Conservation (phyloP, 2,797 vertebrate species). For the Liparis tanakae region DNA sequence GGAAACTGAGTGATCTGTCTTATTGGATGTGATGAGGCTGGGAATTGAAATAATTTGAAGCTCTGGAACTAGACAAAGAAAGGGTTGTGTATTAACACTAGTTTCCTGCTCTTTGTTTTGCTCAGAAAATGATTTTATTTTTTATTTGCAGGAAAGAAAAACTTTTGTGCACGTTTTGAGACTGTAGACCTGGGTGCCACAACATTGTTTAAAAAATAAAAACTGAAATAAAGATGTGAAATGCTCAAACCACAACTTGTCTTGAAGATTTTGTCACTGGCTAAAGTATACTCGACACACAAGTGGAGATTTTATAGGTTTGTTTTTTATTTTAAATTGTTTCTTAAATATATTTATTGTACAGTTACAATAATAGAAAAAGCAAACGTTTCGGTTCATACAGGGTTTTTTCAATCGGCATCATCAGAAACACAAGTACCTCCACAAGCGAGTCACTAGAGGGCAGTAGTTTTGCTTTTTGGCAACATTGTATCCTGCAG, state of each 20-base stretch:
- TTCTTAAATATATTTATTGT: constrained; percentile 84
- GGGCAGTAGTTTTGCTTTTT: constrained; percentile 81
- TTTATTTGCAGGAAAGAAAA: constrained; percentile 81
- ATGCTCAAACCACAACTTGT: constrained; percentile 76
- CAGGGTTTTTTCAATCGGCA: constrained; percentile 56
- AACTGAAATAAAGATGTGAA: constrained; percentile 83
- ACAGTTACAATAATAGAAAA: constrained; percentile 82
- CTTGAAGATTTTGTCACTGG: constrained; percentile 24
- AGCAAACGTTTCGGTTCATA: constrained; percentile 60
- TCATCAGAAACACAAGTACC: constrained; percentile 59
- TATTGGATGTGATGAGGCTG: constrained; percentile 71
- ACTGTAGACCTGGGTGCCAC: constrained; percentile 85
- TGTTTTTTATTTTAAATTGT: constrained; percentile 75
- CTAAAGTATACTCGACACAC: not conserved
- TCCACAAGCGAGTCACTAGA: constrained; percentile 69
- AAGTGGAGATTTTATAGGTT: constrained; percentile 53
- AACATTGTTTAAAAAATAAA: constrained; percentile 79
- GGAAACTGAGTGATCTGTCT: constrained; percentile 74
- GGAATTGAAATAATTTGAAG: constrained; percentile 67
- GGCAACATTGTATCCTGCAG: constrained; percentile 71
- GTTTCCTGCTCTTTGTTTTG: constrained; percentile 84
- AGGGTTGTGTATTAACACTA: constrained; percentile 79
- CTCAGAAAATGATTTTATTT: constrained; percentile 77
- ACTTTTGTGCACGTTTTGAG: constrained; percentile 84
- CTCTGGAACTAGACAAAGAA: constrained; percentile 77